phyloP scores from a whole-genome alignment of 2,888 invertebrate species.

The Lasioglossum figueresi region DNA sequence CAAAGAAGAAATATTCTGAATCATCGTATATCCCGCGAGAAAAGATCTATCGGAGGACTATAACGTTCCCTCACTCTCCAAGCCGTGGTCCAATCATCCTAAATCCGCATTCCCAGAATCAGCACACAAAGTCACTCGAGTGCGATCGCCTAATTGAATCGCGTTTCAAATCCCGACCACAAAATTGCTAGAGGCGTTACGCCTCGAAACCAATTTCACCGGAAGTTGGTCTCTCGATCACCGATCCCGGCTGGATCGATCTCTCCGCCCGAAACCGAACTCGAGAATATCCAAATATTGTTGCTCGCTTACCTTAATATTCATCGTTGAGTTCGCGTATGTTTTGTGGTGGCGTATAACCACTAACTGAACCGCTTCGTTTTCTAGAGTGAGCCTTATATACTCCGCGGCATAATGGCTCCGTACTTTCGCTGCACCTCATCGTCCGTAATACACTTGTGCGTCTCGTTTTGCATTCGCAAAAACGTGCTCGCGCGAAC shows the following conservation, averaged over 20 bases:
- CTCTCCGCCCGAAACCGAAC: neutral
- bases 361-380: slow-evolving; percentile 82
- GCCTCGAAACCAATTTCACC: neutral
- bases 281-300: neutral
- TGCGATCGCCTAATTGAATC: neutral
- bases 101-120: neutral
- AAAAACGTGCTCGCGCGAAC: slow-evolving; percentile 67
- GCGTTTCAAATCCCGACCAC: neutral
- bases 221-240: neutral
- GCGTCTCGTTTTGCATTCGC: slow-evolving; percentile 75
- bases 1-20: neutral
- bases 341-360: slow-evolving; percentile 81
- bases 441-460: slow-evolving; percentile 76
- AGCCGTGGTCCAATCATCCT: neutral
- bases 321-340: slow-evolving; percentile 79
- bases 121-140: neutral
- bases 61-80: neutral
- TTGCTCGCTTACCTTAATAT: slow-evolving; percentile 79
- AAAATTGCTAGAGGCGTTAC: neutral
- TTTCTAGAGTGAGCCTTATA: slow-evolving; percentile 81
- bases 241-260: neutral
- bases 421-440: slow-evolving; percentile 82
- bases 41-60: neutral
- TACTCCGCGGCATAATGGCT: slow-evolving; percentile 80
- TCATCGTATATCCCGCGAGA: neutral